These are phyloP conservation scores for Pristionchus fissidentatus DNA, from an alignment of 2,888 invertebrate species.

Conservation along the genomic window DNA sequence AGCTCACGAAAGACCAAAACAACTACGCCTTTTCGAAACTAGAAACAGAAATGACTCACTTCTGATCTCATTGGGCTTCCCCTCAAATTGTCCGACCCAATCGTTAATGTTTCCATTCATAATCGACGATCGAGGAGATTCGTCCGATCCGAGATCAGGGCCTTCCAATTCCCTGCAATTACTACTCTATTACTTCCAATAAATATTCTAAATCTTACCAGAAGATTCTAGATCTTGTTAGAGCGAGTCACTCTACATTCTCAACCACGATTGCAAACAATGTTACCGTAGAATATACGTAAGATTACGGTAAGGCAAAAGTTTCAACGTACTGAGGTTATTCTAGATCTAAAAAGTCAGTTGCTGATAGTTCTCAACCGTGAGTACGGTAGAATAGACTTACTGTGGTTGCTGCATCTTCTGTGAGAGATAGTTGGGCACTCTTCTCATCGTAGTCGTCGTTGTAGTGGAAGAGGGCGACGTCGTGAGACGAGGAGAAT, in stretches of 20 bases:
- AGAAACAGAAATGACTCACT: slow-evolving; percentile 12
- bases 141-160: slow-evolving; percentile 65
- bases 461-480: not conserved
- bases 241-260: not conserved
- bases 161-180: slow-evolving; percentile 57
- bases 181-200: too few species aligned
- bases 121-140: slow-evolving; percentile 59
- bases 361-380: not conserved
- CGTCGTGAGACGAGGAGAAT: slow-evolving; percentile 26
- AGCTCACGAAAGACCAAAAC: too few species aligned
- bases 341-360: not conserved
- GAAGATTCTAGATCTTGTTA: not conserved
- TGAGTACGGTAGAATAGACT: too few species aligned
- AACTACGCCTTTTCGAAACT: not conserved
- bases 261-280: too few species aligned
- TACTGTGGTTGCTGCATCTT: slow-evolving; percentile 54
- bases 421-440: slow-evolving; percentile 58
- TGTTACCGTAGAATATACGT: too few species aligned
- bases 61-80: not conserved
- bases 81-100: slow-evolving; percentile 44
- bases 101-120: slow-evolving; percentile 33
- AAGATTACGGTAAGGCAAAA: not conserved
- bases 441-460: slow-evolving; percentile 31
- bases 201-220: too few species aligned
- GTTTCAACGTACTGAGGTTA: not conserved